Base-by-base conservation (phyloP, 2,113 vertebrate species). In the Dunckerocampus dactyliophorus region DNA sequence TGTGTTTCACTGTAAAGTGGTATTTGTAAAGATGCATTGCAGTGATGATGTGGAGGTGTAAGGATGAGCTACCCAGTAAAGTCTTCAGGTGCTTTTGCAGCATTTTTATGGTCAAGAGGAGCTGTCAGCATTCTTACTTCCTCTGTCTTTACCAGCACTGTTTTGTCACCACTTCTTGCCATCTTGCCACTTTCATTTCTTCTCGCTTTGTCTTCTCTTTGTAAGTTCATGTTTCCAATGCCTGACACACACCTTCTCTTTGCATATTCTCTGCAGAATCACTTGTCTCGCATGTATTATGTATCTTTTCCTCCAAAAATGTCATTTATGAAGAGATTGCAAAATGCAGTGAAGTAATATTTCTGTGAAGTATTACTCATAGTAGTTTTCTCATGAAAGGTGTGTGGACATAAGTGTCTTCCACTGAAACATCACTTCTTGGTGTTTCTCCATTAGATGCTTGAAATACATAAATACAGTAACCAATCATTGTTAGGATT, bases 111-210 rank as follows among this genome's bases (percentile, higher is more conserved):
- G 28, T 56, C 5, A 15, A 68, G 52, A 15, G 19, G 22, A 20
- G 17, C 50, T 20, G 47, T 76, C 65, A 67, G 59, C 69, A 55
- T 15, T 68, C 67, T 77, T 54, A 81, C 79, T 82, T 87, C 83
- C 76, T 68, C 19, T 70, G 57, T 54, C 62, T 74, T 84, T 78
- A 72, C 74, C 63, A 72, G 72, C 74, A 78, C 10, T 67, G 34
- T 77, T 79, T 74, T 67, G 74, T 79, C 83, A 77, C 72, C 59
- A 39, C 71, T 22, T 68, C 43, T 80, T 57, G 56, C 16, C 24
- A 60, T 34, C 19, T 47, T 22, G 52, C 51, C 63, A 52, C 77
- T 87, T 88, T 88, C 81, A 82, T 56, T 56, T 56, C 76, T 85
- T 87, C 84, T 81, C 67, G 21, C 59, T 39, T 80, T 69, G 58